Conservation (phyloP, 2,113 vertebrate genomes). For the Petaurus breviceps region DNA sequence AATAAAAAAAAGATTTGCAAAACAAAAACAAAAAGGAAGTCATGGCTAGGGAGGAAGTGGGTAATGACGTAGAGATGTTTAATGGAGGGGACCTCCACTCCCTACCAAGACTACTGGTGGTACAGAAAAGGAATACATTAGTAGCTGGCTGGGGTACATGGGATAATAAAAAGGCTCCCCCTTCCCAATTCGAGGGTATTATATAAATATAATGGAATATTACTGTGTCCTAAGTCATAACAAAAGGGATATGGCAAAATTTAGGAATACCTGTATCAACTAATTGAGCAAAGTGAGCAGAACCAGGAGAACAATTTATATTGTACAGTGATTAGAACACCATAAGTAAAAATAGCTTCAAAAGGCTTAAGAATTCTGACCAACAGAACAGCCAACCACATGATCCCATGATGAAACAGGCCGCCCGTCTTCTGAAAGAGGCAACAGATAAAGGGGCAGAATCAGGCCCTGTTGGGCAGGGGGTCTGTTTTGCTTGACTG, state of each 20-base stretch:
- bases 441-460: background rate
- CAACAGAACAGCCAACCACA: background rate
- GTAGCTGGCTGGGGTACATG: background rate
- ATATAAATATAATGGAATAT: background rate
- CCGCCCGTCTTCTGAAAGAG: too few species aligned
- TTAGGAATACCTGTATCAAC: background rate
- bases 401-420: background rate
- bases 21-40: too few species aligned
- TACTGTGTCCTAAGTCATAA: background rate
- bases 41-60: background rate
- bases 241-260: background rate
- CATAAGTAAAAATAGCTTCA: background rate
- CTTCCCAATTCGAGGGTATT: background rate
- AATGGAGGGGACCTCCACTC: background rate
- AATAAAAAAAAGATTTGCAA: too few species aligned
- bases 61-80: background rate
- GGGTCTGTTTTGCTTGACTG: background rate
- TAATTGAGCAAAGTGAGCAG: background rate
- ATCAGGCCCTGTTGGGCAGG: background rate
- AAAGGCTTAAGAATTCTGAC: background rate
- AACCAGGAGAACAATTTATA: background rate
- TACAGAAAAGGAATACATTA: background rate
- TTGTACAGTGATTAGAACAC: background rate
- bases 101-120: background rate
- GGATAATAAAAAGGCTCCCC: background rate